A percentile compares a stretch with the other conserved stretches of the same genome.
Evolutionary conservation across 2,797 vertebrate species (phyloP).

Genomic region (Artibeus lituratus): DNA sequence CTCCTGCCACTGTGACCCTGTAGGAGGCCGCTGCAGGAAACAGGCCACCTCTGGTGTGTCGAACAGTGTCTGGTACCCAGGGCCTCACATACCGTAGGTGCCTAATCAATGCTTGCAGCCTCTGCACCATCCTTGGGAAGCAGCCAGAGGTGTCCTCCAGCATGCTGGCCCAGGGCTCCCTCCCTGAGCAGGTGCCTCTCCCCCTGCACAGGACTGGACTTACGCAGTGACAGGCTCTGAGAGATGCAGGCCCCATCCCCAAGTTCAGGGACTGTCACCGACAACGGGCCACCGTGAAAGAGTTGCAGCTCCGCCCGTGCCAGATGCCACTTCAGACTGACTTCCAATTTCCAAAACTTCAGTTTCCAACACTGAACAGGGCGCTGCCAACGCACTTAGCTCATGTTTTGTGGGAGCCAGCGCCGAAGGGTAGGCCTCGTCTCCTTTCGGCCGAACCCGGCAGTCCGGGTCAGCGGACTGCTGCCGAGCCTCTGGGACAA

Average conservation of each 20-base stretch:
- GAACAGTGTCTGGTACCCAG: neutral
- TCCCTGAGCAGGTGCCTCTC: neutral
- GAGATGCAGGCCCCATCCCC: neutral
- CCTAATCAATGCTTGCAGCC: neutral
- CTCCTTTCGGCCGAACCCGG: constrained; percentile 38
- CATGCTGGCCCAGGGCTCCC: neutral
- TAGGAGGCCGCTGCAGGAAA: neutral
- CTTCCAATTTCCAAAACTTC: constrained; percentile 27
- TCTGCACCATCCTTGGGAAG: neutral
- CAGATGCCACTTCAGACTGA: neutral
- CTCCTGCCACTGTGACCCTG: neutral
- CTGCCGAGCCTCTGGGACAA: constrained; percentile 39
- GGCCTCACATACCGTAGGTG: neutral
- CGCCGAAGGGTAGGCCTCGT: constrained; percentile 33
- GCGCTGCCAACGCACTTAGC: neutral
- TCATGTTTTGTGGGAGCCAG: constrained; percentile 25
- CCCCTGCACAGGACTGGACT: neutral
- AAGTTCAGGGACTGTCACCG: neutral
- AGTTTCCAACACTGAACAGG: neutral
- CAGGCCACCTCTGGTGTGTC: neutral
- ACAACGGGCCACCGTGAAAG: neutral
- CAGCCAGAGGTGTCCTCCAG: neutral
- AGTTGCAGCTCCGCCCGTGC: neutral
- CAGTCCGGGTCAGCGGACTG: neutral
- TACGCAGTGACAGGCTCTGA: neutral